Base-by-base conservation (phyloP, 2,797 vertebrate genomes). In the Gobionotothen gibberifrons region DNA sequence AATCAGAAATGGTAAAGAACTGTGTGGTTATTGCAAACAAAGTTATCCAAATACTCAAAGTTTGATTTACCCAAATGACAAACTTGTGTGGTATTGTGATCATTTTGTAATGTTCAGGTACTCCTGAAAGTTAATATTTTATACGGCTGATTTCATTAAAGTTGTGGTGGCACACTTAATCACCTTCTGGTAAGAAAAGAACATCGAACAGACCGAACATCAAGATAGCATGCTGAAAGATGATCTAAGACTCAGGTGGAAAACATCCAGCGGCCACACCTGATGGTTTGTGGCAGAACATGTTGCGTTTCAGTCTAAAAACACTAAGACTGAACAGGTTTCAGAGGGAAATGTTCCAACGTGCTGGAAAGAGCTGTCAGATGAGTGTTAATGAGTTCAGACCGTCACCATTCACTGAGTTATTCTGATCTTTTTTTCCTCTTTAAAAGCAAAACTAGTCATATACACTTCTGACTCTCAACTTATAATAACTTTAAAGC, bases 311-410 rank as follows among this genome's bases (percentile, higher is more conserved):
- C n/a, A 16, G 59, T 22, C 26, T 26, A 26, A 32, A 48, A 32
- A 32, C 14, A 11, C 4, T 26, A 5, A 26, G 12, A 26, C 10
- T 1, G 69, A 40, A 22, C 52, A 56, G 12, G 49, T 32, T 17
- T 36, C 7, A 36, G 6, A 55, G 40, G 32, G 9, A 32, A 36
- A 60, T 43, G 46, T 69, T 68, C 68, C 48, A 53, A 26, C n/a
- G 36, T 3, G 9, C 8, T 42, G 69, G 47, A 62, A 62, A 60
- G 55, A 51, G 26, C 11, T 19, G 1, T 7, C 0, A 44, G 65
- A 71, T 32, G 49, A 76, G 67, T 44, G 66, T 72, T 75, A 68
- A 74, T 9, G 29, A 39, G 44, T 26, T 61, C 55, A 49, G 40
- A 26, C 36, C 49, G 54, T 52, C 72, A 67, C 51, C 68, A 42